Evolutionary conservation across 2,113 vertebrate genomes (phyloP).

Genomic region (Toxotes chatareus): DNA sequence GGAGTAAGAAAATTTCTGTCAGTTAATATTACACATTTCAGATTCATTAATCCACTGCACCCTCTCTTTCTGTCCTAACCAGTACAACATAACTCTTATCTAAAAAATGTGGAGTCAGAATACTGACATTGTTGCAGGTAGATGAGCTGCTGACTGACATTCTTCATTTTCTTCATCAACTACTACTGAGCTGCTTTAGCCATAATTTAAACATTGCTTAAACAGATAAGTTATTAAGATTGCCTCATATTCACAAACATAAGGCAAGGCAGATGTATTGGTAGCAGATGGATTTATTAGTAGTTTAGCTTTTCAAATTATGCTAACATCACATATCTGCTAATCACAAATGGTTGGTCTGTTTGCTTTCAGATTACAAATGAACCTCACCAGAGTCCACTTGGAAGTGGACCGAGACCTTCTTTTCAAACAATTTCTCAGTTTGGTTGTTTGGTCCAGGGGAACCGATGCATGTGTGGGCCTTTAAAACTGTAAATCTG

Average conservation of each 20-base stretch:
- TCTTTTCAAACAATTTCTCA: too few relatives aligned
- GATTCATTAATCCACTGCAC: conserved; percentile 1
- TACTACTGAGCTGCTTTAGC: neutral
- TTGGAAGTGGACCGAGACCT: too few relatives aligned
- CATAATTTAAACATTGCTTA: neutral
- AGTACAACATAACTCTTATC: neutral
- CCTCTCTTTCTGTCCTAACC: neutral
- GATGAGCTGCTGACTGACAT: neutral
- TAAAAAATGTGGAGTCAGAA: neutral
- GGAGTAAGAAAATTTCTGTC: conserved; percentile 15
- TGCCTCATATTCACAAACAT: too few relatives aligned
- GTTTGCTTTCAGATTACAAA: too few relatives aligned
- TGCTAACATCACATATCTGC: too few relatives aligned
- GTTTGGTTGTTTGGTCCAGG: too few relatives aligned
- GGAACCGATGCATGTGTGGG: conserved; percentile 21
- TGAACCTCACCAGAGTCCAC: too few relatives aligned
- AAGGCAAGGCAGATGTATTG: too few relatives aligned
- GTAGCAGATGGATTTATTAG: too few relatives aligned
- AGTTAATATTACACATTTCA: neutral
- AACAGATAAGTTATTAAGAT: too few relatives aligned
- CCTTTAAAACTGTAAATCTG: conserved; percentile 10
- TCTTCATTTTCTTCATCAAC: neutral
- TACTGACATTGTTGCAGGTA: neutral
- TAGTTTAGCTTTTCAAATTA: too few relatives aligned
- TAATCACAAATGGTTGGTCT: too few relatives aligned